A percentile compares a stretch with the other conserved stretches of the same genome.
Evolutionary conservation across 2,888 invertebrate genomes (phyloP).

Genomic region (Andrena hattorfiana): DNA sequence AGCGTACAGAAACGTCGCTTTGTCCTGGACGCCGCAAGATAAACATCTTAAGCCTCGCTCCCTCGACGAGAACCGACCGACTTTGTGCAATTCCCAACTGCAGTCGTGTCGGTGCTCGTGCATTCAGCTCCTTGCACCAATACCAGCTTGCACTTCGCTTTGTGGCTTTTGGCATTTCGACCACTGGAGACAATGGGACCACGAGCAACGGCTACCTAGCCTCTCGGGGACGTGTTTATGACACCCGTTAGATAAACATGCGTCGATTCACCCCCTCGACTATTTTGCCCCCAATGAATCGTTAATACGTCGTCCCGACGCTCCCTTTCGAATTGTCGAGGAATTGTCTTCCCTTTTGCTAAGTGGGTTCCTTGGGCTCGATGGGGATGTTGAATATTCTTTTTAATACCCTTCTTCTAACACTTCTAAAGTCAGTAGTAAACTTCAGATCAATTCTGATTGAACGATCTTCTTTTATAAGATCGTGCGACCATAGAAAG

Average conservation of each 20-base stretch:
- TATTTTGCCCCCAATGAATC: slow-evolving; percentile 76
- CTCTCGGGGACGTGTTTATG: slow-evolving; percentile 80
- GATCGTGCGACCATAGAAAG: too few species aligned
- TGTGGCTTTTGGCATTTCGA: slow-evolving; percentile 75
- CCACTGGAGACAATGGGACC: slow-evolving; percentile 79
- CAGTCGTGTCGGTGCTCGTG: slow-evolving; percentile 37
- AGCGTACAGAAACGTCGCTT: slow-evolving; percentile 52
- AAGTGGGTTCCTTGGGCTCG: neutral
- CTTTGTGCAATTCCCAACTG: slow-evolving; percentile 63
- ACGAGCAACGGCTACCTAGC: slow-evolving; percentile 48
- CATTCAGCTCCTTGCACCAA: slow-evolving; percentile 39
- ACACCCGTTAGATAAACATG: slow-evolving; percentile 82
- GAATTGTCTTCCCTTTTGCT: neutral
- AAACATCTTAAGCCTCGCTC: slow-evolving; percentile 75
- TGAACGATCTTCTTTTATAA: too few species aligned
- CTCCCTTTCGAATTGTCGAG: neutral
- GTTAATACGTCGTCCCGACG: slow-evolving; percentile 14
- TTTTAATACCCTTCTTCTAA: too few species aligned
- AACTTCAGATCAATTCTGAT: too few species aligned
- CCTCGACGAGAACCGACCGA: slow-evolving; percentile 37
- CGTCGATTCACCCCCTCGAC: slow-evolving; percentile 68
- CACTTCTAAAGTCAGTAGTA: too few species aligned
- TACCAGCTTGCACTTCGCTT: slow-evolving; percentile 64
- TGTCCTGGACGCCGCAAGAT: slow-evolving; percentile 71
- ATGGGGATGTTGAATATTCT: neutral